Evolutionary conservation across 2,113 vertebrate species (phyloP), one percentile per base, ranked within the genome.

Genomic region (Mustela lutreola): DNA sequence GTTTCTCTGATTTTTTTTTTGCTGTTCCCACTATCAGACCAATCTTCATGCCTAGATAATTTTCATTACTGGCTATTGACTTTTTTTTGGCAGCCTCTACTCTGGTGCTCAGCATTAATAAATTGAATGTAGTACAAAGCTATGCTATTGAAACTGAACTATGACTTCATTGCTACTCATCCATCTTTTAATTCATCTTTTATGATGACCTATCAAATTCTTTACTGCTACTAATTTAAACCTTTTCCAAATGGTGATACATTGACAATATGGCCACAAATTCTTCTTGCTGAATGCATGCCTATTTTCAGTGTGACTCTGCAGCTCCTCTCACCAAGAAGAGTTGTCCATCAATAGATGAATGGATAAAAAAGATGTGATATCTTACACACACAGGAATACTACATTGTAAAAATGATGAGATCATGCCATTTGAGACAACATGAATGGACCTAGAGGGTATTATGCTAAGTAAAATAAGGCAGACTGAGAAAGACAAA

Each of bases 211-310:
- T 97, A 73, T 63, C 70, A 71, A 65, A 89, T 80, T 89, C 26
- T 65, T 92, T 65, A 94, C 5, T 80, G 62, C 2, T 65, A 89
- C 24, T 53, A 76, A 76, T 56, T 62, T 70, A 92, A 97, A 76
- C 36, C 28, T 93, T 97, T 60, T 82, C 28, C 39, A 86, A 93
- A 76, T 39, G 87, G 70, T 88, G 58, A 81, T 70, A 97, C 48
- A 86, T 8, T 78, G n/a, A 63, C 24, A 53, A 83, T 16, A 95
- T 18, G 42, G 21, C 21, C 48, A 93, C 42, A 78, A 45, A 71
- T 53, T 82, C 18, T 31, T 67, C 50, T 86, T 3, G 36, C 31
- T 88, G n/a, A 88, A 94, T 88, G 90, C 75, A 48, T 28, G 53
- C 31, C 21, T 76, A 56, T 87, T 91, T 78, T 42, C 63, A 67